These are phyloP conservation scores for Crossocerus cetratus DNA, from an alignment of 2,888 invertebrate genomes.

Conservation along the genomic window DNA sequence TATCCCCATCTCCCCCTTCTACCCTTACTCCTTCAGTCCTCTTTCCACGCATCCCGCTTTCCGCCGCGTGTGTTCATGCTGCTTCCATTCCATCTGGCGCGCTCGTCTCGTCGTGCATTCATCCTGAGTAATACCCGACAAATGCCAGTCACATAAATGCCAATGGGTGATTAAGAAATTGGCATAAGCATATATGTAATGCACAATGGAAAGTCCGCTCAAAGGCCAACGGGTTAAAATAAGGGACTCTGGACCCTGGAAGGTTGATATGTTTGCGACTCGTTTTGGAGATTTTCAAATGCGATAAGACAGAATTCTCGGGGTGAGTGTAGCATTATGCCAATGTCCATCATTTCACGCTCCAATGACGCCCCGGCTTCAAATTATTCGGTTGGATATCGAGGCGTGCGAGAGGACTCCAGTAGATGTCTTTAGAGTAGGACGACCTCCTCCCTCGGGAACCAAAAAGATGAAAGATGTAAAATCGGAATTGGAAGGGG, in stretches of 20 bases:
- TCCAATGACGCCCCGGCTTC: constrained; percentile 66
- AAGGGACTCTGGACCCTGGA: background rate
- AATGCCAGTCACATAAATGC: too few relatives aligned
- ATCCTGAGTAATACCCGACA: too few relatives aligned
- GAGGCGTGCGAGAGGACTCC: constrained; percentile 45
- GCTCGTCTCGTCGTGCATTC: too few relatives aligned
- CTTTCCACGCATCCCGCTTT: background rate
- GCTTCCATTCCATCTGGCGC: too few relatives aligned
- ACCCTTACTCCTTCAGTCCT: background rate
- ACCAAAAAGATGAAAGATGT: constrained; percentile 47
- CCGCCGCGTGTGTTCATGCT: too few relatives aligned
- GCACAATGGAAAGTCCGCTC: too few relatives aligned
- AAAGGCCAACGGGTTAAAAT: too few relatives aligned
- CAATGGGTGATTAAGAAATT: too few relatives aligned
- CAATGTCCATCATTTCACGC: constrained; percentile 71
- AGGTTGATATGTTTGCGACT: constrained; percentile 24
- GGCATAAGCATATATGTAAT: too few relatives aligned
- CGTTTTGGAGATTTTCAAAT: constrained; percentile 32
- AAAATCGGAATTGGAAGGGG: constrained; percentile 53
- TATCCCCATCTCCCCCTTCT: constrained; percentile 53
- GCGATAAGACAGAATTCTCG: constrained; percentile 28
- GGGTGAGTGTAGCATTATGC: constrained; percentile 61
- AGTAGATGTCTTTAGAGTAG: constrained; percentile 56
- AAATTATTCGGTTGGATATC: constrained; percentile 71
- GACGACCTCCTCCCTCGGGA: constrained; percentile 42